These are phyloP conservation scores for Chlorops oryzae DNA, from an alignment of 1,140 invertebrate species.

Conservation along the genomic window DNA sequence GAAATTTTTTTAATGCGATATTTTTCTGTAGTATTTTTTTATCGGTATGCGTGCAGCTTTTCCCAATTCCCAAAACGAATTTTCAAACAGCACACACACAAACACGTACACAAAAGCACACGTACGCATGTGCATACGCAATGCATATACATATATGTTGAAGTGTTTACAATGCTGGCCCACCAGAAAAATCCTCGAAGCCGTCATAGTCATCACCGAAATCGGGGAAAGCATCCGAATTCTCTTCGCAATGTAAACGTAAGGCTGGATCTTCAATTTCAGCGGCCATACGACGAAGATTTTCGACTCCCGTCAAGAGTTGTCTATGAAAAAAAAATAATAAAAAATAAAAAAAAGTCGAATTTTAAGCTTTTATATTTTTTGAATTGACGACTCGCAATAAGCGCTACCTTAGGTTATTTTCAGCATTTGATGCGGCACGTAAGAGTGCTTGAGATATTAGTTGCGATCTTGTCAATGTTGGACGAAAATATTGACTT, in stretches of 20 bases:
- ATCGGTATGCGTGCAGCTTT: not conserved
- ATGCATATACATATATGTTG: conserved; percentile 5
- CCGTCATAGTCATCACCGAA: conserved; percentile 20
- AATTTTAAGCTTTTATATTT: not conserved
- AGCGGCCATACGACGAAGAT: conserved; percentile 54
- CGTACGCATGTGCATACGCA: conserved; percentile 17
- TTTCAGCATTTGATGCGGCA: conserved; percentile 60
- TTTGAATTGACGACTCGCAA: not conserved
- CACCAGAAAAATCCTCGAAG: conserved; percentile 11
- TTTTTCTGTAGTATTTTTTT: not conserved
- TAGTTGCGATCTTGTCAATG: conserved; percentile 37
- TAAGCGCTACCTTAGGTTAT: conserved; percentile 56
- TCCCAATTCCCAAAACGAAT: too few species aligned
- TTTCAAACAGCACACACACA: too few species aligned
- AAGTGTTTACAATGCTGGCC: conserved; percentile 20
- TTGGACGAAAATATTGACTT: too few species aligned
- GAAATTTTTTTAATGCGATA: conserved; percentile 16
- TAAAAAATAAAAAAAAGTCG: not conserved
- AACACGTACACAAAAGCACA: too few species aligned
- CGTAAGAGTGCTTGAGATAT: conserved; percentile 51
- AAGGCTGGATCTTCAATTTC: conserved; percentile 28
- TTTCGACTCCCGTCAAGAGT: conserved; percentile 60
- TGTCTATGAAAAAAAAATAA: conserved; percentile 49
- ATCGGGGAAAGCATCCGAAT: conserved; percentile 36
- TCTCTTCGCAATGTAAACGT: conserved; percentile 22